Percentiles rank a stretch among this genome's conserved stretches.
phyloP scores from a whole-genome alignment of 2,113 vertebrate species.

The Mesoclemmys tuberculata region DNA sequence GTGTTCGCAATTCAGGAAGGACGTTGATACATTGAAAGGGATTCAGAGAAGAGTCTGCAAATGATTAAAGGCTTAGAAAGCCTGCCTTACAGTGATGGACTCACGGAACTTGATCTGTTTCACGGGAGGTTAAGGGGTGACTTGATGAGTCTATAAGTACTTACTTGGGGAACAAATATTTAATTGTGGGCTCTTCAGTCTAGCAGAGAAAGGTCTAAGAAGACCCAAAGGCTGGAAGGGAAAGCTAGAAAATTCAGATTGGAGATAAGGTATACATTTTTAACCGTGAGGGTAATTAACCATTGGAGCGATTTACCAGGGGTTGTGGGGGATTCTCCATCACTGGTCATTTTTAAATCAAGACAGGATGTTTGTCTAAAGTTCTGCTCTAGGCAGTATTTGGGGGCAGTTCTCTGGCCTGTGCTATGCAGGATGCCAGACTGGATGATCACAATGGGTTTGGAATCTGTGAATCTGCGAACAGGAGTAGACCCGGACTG shows the following conservation, averaged over 20 bases:
- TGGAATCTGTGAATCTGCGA: not conserved
- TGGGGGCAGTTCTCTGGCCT: not conserved
- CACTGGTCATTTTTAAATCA: not conserved
- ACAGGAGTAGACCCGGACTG: no score
- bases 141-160: not conserved
- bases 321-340: not conserved
- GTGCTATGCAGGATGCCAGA: not conserved
- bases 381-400: not conserved
- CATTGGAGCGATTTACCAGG: not conserved
- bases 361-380: not conserved
- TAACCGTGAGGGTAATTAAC: not conserved
- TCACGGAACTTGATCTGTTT: not conserved
- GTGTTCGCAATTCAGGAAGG: not conserved
- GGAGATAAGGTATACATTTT: not conserved
- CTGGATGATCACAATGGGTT: not conserved
- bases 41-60: not conserved
- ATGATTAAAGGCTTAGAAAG: not conserved
- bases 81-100: not conserved
- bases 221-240: not conserved
- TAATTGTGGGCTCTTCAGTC: not conserved
- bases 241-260: not conserved
- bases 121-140: not conserved
- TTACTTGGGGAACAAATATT: not conserved
- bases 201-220: not conserved
- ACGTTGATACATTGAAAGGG: not conserved